Evolutionary conservation across 2,888 invertebrate genomes (phyloP), one percentile per base, ranked within the genome.

Genomic region (Epinotia nisella): DNA sequence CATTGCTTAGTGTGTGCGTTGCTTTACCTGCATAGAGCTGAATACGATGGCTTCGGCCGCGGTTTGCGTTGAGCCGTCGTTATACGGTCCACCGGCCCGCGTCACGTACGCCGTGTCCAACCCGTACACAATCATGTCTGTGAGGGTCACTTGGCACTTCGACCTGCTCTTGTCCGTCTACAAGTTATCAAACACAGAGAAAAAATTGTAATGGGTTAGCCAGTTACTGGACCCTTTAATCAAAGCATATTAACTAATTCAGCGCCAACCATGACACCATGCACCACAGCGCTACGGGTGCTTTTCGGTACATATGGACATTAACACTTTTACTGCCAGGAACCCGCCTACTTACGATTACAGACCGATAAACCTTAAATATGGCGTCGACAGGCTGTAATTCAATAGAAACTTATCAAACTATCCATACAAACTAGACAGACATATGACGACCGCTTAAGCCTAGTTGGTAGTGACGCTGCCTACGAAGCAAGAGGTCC

Each of bases 31-130:
- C 49, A 90, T 35, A 17, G 78, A 73, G 66, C 81, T 81, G 76
- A 87, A 90, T 70, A 85, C 77, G 5, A 90, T 75, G 19, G 82
- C 78, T 58, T 91, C 91, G 0, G 78, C 80, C 11, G 87, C 78
- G 71, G 76, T 80, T 0, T 53, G 0, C 35, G 65, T 1, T 76
- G 70, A 9, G 79, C 24, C 74, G 13, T 55, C 39, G 1, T 79
- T 80, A 49, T 77, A 84, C 0, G 91, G 87, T 0, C 91, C 91
- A 0, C 92, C 92, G 0, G 71, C 76, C n/a, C 86, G 83, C 0
- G 87, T 78, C 0, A 85, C 80, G 67, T 91, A 91, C 2, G 82
- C 77, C 0, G 89, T 85, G 56, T 90, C 91, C 61, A 91, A 75
- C 0, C 91, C 91, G 15, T 83, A 79, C 19, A 91, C 9, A 5